Evolutionary conservation across 2,888 invertebrate genomes (phyloP).

Genomic region (Rutpela maculata): DNA sequence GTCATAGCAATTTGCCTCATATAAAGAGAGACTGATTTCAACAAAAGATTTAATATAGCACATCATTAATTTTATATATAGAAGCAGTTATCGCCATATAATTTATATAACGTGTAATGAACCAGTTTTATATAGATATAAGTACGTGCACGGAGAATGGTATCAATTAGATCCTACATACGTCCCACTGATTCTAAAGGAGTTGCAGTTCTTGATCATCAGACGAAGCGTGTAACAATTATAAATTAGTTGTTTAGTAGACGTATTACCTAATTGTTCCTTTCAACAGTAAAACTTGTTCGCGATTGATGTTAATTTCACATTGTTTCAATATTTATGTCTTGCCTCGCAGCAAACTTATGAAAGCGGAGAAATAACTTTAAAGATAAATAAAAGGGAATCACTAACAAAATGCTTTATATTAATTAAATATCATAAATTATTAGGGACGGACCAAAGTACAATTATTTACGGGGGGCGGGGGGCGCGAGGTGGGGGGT

Average conservation of each 20-base stretch:
- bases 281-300: background rate
- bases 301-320: constrained; percentile 1
- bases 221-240: constrained; percentile 19
- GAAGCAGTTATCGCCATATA: background rate
- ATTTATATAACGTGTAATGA: background rate
- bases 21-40: no score
- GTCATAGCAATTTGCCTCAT: no score
- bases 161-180: background rate
- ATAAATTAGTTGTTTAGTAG: constrained; percentile 18
- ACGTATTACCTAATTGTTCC: background rate
- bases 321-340: background rate
- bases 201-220: constrained; percentile 23
- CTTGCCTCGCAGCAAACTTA: background rate
- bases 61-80: background rate
- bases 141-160: background rate
- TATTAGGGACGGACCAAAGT: no score
- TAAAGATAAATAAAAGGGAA: background rate
- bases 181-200: background rate
- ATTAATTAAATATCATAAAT: background rate
- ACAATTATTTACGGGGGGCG: no score
- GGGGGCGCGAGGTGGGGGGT: no score
- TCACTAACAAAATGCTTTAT: background rate
- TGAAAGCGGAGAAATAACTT: background rate
- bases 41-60: background rate
- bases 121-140: background rate